These are phyloP conservation scores for Galerucella calmariensis DNA, from an alignment of 2,888 invertebrate species.

Conservation along the genomic window DNA sequence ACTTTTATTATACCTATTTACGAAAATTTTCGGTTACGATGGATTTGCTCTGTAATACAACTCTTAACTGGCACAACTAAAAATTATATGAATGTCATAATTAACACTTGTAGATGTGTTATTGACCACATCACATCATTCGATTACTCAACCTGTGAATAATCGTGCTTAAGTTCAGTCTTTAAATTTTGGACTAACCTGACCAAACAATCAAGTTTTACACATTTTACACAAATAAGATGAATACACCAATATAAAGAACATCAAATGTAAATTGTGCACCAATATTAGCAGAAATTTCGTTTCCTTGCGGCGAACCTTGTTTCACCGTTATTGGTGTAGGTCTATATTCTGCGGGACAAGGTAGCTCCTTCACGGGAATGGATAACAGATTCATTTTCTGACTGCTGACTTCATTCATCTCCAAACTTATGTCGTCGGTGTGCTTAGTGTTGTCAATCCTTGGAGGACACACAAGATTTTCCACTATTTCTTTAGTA, in stretches of 20 bases:
- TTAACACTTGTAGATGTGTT: not conserved
- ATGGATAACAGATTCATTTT: slow-evolving; percentile 44
- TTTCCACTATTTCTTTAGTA: slow-evolving; percentile 33
- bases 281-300: slow-evolving; percentile 6
- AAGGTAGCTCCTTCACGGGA: slow-evolving; percentile 59
- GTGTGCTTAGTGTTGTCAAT: slow-evolving; percentile 18
- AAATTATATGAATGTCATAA: not conserved
- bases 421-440: not conserved
- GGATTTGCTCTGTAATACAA: too few species aligned
- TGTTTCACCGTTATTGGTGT: slow-evolving; percentile 56
- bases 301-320: slow-evolving; percentile 42
- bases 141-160: not conserved
- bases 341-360: slow-evolving; percentile 60
- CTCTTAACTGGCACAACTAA: not conserved
- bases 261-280: slow-evolving; percentile 14
- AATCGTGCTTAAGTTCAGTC: slow-evolving; percentile 16
- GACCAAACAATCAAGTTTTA: not conserved
- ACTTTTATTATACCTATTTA: too few species aligned
- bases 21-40: too few species aligned
- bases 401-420: slow-evolving; percentile 1
- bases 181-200: slow-evolving; percentile 30
- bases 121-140: not conserved
- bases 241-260: slow-evolving; percentile 12
- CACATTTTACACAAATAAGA: slow-evolving; percentile 25
- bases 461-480: slow-evolving; percentile 36